These are phyloP conservation scores for Dichetophora obliterata DNA, from an alignment of 2,888 invertebrate species.

Conservation along the genomic window DNA sequence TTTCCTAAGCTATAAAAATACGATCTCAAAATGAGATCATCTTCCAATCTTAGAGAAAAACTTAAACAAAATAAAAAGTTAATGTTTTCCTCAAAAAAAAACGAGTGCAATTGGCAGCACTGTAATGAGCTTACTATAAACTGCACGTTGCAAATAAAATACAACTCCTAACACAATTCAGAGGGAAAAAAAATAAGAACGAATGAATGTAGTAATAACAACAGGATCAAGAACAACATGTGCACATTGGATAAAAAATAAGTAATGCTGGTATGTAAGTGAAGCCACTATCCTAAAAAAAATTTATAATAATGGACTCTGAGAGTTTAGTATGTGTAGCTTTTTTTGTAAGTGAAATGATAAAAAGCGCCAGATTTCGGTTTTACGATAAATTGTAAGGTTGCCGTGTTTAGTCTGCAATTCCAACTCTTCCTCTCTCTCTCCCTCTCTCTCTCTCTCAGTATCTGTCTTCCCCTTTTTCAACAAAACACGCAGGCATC, in stretches of 20 bases:
- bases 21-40: neutral
- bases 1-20: too few species aligned
- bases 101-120: neutral
- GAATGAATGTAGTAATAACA: slow-evolving; percentile 35
- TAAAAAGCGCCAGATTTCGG: slow-evolving; percentile 41
- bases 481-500: neutral
- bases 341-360: slow-evolving; percentile 39
- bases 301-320: slow-evolving; percentile 46
- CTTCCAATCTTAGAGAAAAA: neutral
- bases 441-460: neutral
- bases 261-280: slow-evolving; percentile 17
- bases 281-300: slow-evolving; percentile 19
- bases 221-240: slow-evolving; percentile 30
- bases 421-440: neutral
- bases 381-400: slow-evolving; percentile 38
- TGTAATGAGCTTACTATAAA: neutral
- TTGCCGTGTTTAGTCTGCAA: neutral
- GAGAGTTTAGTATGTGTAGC: slow-evolving; percentile 43
- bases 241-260: slow-evolving; percentile 27
- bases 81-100: neutral
- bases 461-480: neutral
- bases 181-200: too few species aligned
- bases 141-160: neutral
- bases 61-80: too few species aligned
- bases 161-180: neutral